These are phyloP conservation scores for Aplysina aerophoba DNA, from an alignment of 37 sponge, comb jelly and placozoan species.

Conservation along the genomic window DNA sequence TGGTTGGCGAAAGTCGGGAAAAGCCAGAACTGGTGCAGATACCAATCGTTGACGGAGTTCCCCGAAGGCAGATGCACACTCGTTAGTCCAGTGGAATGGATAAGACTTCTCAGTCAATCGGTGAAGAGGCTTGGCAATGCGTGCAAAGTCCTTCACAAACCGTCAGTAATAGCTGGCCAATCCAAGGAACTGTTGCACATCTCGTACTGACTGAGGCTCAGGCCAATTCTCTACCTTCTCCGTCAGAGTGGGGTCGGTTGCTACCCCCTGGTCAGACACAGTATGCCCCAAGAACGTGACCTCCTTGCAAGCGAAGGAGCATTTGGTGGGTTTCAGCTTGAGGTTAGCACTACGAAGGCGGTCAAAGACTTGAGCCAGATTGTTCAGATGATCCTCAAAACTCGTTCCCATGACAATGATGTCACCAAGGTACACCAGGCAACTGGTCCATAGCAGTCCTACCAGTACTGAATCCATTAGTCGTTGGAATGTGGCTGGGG, in stretches of 20 bases:
- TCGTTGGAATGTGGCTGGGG: slow-evolving; percentile 48
- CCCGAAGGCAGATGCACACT: background rate
- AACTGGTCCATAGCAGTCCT: slow-evolving; percentile 32
- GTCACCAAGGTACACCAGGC: slow-evolving; percentile 49
- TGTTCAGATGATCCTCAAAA: slow-evolving; percentile 37
- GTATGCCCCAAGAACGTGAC: background rate
- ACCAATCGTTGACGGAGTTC: background rate
- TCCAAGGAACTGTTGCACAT: slow-evolving; percentile 39
- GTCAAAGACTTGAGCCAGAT: slow-evolving; percentile 34
- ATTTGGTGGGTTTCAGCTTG: slow-evolving; percentile 28
- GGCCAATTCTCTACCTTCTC: slow-evolving; percentile 28
- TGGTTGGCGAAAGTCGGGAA: background rate
- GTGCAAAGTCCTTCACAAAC: slow-evolving; percentile 19
- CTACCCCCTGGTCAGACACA: background rate
- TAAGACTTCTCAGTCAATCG: slow-evolving; percentile 13
- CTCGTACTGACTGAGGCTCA: background rate
- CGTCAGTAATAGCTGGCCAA: slow-evolving; percentile 30
- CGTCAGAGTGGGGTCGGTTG: slow-evolving; percentile 14
- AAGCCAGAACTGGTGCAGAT: slow-evolving; percentile 1
- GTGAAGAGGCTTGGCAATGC: slow-evolving; percentile 19
- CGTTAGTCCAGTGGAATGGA: background rate
- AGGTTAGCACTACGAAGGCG: slow-evolving; percentile 25
- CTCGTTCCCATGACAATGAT: slow-evolving; percentile 33
- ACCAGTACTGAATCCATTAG: slow-evolving; percentile 27
- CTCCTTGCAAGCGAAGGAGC: no score